Evolutionary conservation across 2,888 invertebrate species (phyloP), one percentile per base, ranked within the genome.

Genomic region (Homarus gammarus): DNA sequence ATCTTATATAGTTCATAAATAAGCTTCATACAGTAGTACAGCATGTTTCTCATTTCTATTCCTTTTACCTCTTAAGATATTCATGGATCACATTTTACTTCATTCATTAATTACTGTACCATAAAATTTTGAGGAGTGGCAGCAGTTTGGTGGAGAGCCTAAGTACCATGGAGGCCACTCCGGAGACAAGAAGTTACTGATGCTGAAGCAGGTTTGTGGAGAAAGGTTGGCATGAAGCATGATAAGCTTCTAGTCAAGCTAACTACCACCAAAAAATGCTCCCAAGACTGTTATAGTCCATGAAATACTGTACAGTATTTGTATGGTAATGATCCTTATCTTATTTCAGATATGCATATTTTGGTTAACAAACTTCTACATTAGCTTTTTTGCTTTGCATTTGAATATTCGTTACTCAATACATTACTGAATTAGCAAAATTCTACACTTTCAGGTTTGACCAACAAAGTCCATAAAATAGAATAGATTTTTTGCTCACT

Each of bases 141-240:
- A 86, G 79, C 78, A 72, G 68, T 86, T 27, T 44, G 64, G 22
- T 68, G 87, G 82, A 56, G 83, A 81, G 44, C 44, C 61, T 61
- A 73, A 72, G 75, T 70, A 64, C 82, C 70, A 78, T 83, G 77
- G 75, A 18, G 87, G 87, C 40, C 87, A 88, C 82, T 88, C 87
- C 22, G 87, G 87, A 15, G 87, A 88, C 87, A 88, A 83, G 87
- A 88, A 78, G 68, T 68, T 88, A 51, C 72, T 88, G 87, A 83
- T 82, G 82, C 83, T 88, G 64, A 82, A 88, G 75, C 87, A 88
- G 87, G 87, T 88, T 88, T 68, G 87, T 88, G 51, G 8, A 79
- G 38, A 51, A 15, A 51, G 51, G 70, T 27, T 68, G 64, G 87
- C 87, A 88, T 88, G 87, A 68, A 68, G 81, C 87, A 82, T 87